These are phyloP conservation scores for Adelosebastes latens DNA, from an alignment of 2,797 vertebrate species.

Conservation along the genomic window DNA sequence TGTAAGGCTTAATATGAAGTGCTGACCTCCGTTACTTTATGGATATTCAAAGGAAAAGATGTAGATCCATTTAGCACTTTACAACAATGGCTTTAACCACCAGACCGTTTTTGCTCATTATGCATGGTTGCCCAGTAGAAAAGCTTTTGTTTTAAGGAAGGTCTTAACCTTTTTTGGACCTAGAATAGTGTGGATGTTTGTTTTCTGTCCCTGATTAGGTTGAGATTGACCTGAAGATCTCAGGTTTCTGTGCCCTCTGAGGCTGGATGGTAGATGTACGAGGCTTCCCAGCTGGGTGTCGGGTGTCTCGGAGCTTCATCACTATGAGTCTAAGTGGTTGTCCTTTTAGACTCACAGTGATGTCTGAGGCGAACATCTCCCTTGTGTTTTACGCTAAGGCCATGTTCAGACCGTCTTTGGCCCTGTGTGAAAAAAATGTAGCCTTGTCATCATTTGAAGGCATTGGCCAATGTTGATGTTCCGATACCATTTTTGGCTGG, in stretches of 20 bases:
- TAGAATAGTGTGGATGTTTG: neutral
- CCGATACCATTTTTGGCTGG: no score
- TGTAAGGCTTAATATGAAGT: conserved; percentile 10
- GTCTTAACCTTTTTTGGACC: neutral
- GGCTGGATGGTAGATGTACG: neutral
- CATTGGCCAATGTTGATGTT: neutral
- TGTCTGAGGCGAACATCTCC: neutral
- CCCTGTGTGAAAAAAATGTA: neutral
- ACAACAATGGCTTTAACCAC: neutral
- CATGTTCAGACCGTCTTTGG: neutral
- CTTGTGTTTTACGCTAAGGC: neutral
- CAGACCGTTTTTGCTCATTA: neutral
- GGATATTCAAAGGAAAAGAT: conserved; percentile 13
- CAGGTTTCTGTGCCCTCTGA: conserved; percentile 13
- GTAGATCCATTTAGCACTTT: neutral
- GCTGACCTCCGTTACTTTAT: conserved; percentile 10
- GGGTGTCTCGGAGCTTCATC: conserved; percentile 9
- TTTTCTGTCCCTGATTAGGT: neutral
- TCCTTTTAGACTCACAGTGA: neutral
- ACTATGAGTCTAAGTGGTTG: neutral
- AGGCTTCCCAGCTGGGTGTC: conserved; percentile 7
- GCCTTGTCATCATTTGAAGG: neutral
- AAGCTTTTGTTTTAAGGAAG: neutral
- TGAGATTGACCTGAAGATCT: neutral
- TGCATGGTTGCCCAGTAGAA: neutral